A percentile compares a stretch with the other conserved stretches of the same genome.
These are phyloP conservation scores for Hippasteria phrygiana DNA, from an alignment of 53 echinoderm and acorn worm species.

Conservation along the genomic window DNA sequence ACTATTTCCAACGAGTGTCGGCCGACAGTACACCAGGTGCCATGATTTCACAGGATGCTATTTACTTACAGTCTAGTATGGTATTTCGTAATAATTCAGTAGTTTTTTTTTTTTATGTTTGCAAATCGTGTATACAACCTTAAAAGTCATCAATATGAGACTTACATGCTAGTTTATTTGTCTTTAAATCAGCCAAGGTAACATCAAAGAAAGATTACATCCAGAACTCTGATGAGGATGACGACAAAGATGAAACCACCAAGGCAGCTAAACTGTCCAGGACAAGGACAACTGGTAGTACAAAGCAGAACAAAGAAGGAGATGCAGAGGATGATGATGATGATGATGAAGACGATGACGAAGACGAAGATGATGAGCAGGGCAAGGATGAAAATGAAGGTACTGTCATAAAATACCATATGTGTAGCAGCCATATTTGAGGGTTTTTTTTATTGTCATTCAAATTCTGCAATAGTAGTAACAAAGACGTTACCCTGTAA, in stretches of 20 bases:
- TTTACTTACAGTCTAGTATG: too few species aligned
- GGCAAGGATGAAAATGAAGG: constrained; percentile 26
- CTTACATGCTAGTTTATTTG: not conserved
- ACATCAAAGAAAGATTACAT: not conserved
- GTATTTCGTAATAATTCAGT: too few species aligned
- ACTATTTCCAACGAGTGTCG: too few species aligned
- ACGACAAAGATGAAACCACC: not conserved
- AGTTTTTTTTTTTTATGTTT: too few species aligned
- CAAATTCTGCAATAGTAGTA: too few species aligned
- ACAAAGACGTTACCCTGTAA: too few species aligned
- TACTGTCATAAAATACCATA: not conserved
- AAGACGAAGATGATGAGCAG: not conserved
- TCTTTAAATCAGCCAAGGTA: not conserved
- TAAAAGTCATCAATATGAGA: not conserved
- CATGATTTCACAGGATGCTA: not conserved
- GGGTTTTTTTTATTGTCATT: too few species aligned
- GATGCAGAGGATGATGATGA: constrained; percentile 26
- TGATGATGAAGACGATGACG: not conserved
- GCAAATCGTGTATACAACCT: too few species aligned
- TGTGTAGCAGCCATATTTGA: too few species aligned
- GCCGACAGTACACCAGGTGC: too few species aligned
- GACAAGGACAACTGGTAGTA: not conserved
- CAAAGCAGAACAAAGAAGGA: not conserved
- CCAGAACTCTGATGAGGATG: constrained; percentile 12
- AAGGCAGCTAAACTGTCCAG: not conserved